phyloP scores from a whole-genome alignment of 2,113 vertebrate species.

The Typhlomys cinereus region DNA sequence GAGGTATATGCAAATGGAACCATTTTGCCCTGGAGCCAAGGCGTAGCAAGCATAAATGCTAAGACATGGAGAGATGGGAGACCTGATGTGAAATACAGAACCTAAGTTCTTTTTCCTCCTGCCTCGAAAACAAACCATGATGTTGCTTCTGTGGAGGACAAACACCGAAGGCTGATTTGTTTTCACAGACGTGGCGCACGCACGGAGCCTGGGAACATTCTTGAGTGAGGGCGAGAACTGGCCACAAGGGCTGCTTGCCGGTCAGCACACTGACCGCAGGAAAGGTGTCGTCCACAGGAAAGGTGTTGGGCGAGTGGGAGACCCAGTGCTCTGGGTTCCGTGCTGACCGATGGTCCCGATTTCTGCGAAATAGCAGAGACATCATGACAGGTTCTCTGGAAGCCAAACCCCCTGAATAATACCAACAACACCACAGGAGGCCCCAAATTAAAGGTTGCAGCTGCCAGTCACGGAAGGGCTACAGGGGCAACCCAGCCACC shows the following conservation, averaged over 20 bases:
- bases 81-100: neutral
- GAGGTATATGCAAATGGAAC: neutral
- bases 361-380: constrained; percentile 60
- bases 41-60: neutral
- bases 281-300: neutral
- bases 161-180: neutral
- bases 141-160: neutral
- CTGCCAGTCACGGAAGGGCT: neutral
- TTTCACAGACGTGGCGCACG: neutral
- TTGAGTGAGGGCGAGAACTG: neutral
- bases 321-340: neutral
- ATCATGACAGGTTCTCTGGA: constrained; percentile 49
- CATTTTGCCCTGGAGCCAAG: neutral
- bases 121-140: neutral
- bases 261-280: constrained; percentile 43
- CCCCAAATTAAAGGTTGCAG: constrained; percentile 65
- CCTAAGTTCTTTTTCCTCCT: neutral
- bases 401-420: constrained; percentile 59
- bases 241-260: neutral
- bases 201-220: constrained; percentile 61
- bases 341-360: neutral
- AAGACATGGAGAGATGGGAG: no score
- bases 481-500: neutral
- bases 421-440: constrained; percentile 51
- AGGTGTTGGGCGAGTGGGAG: constrained; percentile 20